Evolutionary conservation across 2,797 vertebrate species (phyloP).

Genomic region (Cynopterus sphinx): DNA sequence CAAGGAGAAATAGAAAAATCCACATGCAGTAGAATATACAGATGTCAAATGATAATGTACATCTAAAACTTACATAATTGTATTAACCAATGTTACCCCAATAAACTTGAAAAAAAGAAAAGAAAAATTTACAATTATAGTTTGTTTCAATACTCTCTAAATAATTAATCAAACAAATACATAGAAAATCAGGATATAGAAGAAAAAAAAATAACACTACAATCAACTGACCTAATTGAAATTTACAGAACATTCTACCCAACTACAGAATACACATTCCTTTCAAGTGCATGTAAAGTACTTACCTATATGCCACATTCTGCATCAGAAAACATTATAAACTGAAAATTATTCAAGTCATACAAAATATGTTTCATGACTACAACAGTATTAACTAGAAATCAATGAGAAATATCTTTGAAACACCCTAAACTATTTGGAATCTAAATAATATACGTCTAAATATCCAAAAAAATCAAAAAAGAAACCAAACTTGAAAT

Average conservation of each 20-base stretch:
- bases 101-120: background rate
- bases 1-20: background rate
- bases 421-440: background rate
- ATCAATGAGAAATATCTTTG: background rate
- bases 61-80: too few species aligned
- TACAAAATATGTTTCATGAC: background rate
- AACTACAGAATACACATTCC: background rate
- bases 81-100: too few species aligned
- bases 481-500: background rate
- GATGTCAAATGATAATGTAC: too few species aligned
- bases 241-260: background rate
- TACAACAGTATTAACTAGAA: background rate
- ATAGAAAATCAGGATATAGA: background rate
- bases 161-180: background rate
- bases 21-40: too few species aligned
- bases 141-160: background rate
- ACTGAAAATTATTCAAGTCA: background rate
- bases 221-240: background rate
- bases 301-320: background rate
- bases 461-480: background rate
- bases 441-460: background rate
- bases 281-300: background rate
- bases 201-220: background rate
- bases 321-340: background rate
- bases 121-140: background rate